A percentile compares a stretch with the other conserved stretches of the same genome.
Conservation (phyloP, 2,797 vertebrate genomes). For the Atherinosoma microstoma region DNA sequence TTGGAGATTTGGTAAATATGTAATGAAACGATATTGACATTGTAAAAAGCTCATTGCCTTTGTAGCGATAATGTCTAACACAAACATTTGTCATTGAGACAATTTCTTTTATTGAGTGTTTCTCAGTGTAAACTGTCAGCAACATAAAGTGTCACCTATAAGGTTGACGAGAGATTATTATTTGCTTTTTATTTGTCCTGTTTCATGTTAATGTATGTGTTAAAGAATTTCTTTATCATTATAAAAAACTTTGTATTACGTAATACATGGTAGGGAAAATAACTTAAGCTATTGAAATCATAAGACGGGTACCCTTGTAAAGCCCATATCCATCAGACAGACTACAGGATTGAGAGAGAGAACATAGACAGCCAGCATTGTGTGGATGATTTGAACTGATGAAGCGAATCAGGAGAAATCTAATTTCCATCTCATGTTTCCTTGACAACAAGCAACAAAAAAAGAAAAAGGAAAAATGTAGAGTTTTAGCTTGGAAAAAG, state of each 20-base stretch:
- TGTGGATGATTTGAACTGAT: constrained; percentile 40
- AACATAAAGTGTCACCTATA: not conserved
- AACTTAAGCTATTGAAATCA: constrained; percentile 47
- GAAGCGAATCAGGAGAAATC: constrained; percentile 68
- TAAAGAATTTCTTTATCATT: not conserved
- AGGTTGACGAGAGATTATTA: not conserved
- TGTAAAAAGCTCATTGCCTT: not conserved
- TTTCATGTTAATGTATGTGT: not conserved
- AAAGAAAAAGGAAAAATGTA: not conserved
- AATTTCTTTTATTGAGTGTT: not conserved
- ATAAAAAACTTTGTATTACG: not conserved
- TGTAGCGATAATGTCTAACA: not conserved
- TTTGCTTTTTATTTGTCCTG: not conserved
- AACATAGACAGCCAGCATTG: constrained; percentile 50
- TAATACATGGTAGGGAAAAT: not conserved
- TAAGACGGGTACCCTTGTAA: constrained; percentile 41
- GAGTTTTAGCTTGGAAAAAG: constrained; percentile 17
- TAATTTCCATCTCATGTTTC: constrained; percentile 62
- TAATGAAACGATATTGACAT: not conserved
- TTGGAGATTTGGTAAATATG: not conserved
- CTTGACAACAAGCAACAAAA: constrained; percentile 55
- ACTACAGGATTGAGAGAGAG: constrained; percentile 23
- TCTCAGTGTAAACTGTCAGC: not conserved
- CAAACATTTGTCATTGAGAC: not conserved
- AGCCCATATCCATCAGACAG: constrained; percentile 8